phyloP scores from a whole-genome alignment of 2,888 invertebrate genomes.

The Hipparchia semele region DNA sequence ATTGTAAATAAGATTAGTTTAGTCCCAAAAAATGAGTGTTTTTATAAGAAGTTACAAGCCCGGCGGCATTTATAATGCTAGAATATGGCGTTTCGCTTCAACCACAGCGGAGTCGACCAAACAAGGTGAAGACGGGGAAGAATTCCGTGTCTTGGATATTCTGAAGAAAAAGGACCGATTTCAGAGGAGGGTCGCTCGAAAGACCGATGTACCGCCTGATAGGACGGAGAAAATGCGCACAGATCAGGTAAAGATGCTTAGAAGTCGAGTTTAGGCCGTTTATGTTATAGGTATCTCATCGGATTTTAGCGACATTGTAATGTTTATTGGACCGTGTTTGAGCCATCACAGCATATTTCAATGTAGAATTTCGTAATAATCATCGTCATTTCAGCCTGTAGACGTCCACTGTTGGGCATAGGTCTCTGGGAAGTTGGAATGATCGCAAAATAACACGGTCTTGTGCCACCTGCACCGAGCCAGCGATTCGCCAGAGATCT shows the following conservation, averaged over 20 bases:
- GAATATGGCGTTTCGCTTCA: conserved; percentile 70
- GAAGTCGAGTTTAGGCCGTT: neutral
- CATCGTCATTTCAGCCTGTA: no score
- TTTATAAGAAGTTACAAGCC: conserved; percentile 65
- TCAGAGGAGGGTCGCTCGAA: conserved; percentile 54
- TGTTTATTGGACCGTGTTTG: no score
- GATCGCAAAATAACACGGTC: no score
- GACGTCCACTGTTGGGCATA: no score
- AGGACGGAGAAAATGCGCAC: conserved; percentile 71
- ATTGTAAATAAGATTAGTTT: conserved; percentile 8
- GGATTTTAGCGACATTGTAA: no score
- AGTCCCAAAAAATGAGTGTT: conserved; percentile 60
- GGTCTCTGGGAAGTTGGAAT: no score
- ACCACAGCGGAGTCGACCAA: conserved; percentile 58
- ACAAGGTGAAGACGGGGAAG: conserved; percentile 69
- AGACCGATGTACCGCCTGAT: conserved; percentile 68
- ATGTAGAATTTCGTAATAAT: no score
- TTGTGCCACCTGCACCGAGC: no score
- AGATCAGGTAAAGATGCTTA: conserved; percentile 62
- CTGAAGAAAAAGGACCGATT: conserved; percentile 62
- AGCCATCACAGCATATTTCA: no score
- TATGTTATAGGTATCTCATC: neutral
- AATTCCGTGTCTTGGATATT: conserved; percentile 80
- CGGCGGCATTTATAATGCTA: conserved; percentile 53
- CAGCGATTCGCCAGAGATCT: no score